These are phyloP conservation scores for Andinoacara biseriatus DNA, from an alignment of 2,113 vertebrate genomes.

Conservation along the genomic window DNA sequence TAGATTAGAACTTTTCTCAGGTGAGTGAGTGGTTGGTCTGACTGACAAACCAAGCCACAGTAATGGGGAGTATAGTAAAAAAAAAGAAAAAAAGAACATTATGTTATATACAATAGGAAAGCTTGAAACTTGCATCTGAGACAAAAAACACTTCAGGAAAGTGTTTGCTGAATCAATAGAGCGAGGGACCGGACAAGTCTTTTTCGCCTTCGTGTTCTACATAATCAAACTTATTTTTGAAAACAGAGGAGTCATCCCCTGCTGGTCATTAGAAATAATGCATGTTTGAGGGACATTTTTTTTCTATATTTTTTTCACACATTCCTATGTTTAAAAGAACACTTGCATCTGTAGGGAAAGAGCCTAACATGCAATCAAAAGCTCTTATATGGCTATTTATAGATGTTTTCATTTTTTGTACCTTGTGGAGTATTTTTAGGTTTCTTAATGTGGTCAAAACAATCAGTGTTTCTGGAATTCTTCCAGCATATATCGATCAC, in stretches of 20 bases:
- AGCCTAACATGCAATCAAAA: background rate
- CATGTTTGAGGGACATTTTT: background rate
- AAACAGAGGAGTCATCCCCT: background rate
- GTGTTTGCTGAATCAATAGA: background rate
- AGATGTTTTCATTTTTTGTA: background rate
- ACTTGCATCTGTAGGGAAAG: background rate
- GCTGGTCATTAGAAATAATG: background rate
- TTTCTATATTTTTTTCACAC: background rate
- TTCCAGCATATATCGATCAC: fast-evolving
- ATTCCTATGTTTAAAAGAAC: background rate
- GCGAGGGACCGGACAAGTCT: background rate
- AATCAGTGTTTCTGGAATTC: background rate
- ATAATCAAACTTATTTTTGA: background rate
- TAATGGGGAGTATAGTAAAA: background rate
- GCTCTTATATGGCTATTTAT: background rate
- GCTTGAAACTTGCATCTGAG: background rate
- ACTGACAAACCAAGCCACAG: no score
- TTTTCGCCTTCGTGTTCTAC: background rate
- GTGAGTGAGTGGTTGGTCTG: no score
- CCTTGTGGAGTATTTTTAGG: background rate
- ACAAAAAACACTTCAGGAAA: background rate
- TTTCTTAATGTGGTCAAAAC: background rate
- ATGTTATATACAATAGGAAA: background rate
- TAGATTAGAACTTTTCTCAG: background rate
- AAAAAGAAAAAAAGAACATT: background rate